Percentiles rank a stretch among this genome's conserved stretches.
Evolutionary conservation across 2,797 vertebrate species (phyloP).

Genomic region (Clamator glandarius): DNA sequence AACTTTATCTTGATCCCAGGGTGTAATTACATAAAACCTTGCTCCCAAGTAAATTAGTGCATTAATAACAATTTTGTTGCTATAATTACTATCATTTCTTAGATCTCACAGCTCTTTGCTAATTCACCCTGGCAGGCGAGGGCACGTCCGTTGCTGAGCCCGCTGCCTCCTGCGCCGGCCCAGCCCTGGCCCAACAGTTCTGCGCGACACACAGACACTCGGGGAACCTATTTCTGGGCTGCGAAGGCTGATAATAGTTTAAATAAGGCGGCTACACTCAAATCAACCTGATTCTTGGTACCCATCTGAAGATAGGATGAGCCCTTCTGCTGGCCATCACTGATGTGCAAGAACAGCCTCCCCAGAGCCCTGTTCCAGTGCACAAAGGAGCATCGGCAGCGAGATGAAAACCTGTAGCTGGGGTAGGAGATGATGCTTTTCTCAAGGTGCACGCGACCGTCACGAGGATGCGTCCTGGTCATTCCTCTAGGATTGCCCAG

Average conservation of each 20-base stretch:
- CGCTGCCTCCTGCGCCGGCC: not conserved
- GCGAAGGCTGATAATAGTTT: not conserved
- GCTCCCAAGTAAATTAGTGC: constrained; percentile 55
- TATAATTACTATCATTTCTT: constrained; percentile 58
- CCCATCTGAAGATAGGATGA: not conserved
- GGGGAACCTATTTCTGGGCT: not conserved
- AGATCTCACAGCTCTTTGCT: constrained; percentile 17
- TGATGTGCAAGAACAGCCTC: not conserved
- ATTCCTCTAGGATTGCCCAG: not conserved
- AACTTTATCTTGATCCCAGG: constrained; percentile 59
- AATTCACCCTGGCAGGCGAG: not conserved
- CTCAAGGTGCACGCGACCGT: not conserved
- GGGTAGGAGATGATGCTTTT: fast-evolving
- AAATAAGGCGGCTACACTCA: not conserved
- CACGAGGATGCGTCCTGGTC: not conserved
- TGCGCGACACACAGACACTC: not conserved
- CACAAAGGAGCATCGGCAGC: fast-evolving
- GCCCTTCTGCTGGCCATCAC: not conserved
- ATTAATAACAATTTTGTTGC: constrained; percentile 66
- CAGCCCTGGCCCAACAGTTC: not conserved
- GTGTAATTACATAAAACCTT: constrained; percentile 59
- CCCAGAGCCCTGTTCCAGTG: not conserved
- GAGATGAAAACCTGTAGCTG: too few relatives aligned
- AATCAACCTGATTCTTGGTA: not conserved
- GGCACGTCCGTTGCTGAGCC: not conserved